Conservation (phyloP, 1,140 invertebrate genomes). For the Plodia interpunctella region DNA sequence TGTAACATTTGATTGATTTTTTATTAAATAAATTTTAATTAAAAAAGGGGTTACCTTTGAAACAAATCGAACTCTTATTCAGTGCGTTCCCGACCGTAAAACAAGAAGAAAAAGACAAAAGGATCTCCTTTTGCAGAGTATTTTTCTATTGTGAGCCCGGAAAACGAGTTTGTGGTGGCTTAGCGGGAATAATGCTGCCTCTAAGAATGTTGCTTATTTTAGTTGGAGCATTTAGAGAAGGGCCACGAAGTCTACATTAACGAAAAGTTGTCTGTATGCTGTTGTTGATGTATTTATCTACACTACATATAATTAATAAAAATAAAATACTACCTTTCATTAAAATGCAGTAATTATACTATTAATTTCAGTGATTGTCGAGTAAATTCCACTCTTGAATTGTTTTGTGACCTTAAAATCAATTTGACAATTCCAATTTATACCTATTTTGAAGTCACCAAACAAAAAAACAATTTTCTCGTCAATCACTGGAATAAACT, state of each 20-base stretch:
- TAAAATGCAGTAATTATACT: too few relatives aligned
- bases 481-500: too few relatives aligned
- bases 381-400: too few relatives aligned
- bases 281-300: too few relatives aligned
- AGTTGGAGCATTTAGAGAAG: not conserved
- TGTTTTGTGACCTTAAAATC: too few relatives aligned
- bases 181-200: conserved; percentile 4
- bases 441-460: too few relatives aligned
- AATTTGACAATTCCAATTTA: too few relatives aligned
- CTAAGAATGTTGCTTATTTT: conserved; percentile 5
- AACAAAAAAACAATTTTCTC: too few relatives aligned
- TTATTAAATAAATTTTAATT: not conserved
- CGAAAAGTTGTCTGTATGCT: too few relatives aligned
- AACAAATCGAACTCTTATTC: conserved; percentile 2
- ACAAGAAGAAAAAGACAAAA: conserved; percentile 11
- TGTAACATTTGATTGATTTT: not conserved
- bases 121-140: conserved; percentile 1
- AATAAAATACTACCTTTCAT: too few relatives aligned
- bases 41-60: not conserved
- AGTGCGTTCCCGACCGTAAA: not conserved
- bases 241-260: not conserved
- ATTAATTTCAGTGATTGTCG: too few relatives aligned
- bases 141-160: conserved; percentile 10
- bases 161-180: conserved; percentile 4
- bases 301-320: too few relatives aligned